Percentiles rank a stretch among this genome's conserved stretches.
phyloP scores from a whole-genome alignment of 2,888 invertebrate species.

The Gnatocerus cornutus region DNA sequence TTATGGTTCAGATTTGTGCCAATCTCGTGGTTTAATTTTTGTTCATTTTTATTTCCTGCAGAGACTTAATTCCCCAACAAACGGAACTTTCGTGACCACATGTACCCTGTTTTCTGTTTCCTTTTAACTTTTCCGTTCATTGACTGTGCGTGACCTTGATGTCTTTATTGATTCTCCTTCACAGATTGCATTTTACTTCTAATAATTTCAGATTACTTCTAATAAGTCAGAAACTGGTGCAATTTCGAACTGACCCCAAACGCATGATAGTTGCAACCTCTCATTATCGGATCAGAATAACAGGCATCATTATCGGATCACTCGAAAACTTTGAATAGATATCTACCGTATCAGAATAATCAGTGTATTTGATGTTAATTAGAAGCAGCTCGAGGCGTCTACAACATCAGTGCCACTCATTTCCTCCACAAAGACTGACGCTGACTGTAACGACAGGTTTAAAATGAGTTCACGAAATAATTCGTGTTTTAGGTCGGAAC shows the following conservation, averaged over 20 bases:
- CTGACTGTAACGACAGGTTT: conserved; percentile 24
- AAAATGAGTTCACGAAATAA: conserved; percentile 40
- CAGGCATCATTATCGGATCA: conserved; percentile 7
- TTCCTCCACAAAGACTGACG: conserved; percentile 25
- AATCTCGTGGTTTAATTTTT: neutral
- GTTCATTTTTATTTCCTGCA: neutral
- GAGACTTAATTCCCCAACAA: neutral
- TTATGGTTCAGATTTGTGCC: neutral
- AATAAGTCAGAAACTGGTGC: no score
- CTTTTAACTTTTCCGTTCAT: conserved; percentile 9
- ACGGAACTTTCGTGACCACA: conserved; percentile 6
- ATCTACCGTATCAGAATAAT: conserved; percentile 17
- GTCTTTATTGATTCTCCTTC: conserved; percentile 5
- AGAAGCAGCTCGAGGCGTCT: conserved; percentile 11
- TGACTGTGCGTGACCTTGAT: conserved; percentile 9
- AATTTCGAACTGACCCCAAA: neutral
- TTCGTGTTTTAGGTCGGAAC: conserved; percentile 36
- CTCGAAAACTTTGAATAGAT: neutral
- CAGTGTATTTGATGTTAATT: conserved; percentile 22
- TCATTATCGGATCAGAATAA: conserved; percentile 2
- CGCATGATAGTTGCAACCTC: neutral
- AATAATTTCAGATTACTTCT: neutral
- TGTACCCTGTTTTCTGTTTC: conserved; percentile 5
- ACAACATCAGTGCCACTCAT: conserved; percentile 29
- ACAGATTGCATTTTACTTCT: neutral